Conservation (phyloP, 2,113 vertebrate genomes). For the Phaethornis superciliosus region DNA sequence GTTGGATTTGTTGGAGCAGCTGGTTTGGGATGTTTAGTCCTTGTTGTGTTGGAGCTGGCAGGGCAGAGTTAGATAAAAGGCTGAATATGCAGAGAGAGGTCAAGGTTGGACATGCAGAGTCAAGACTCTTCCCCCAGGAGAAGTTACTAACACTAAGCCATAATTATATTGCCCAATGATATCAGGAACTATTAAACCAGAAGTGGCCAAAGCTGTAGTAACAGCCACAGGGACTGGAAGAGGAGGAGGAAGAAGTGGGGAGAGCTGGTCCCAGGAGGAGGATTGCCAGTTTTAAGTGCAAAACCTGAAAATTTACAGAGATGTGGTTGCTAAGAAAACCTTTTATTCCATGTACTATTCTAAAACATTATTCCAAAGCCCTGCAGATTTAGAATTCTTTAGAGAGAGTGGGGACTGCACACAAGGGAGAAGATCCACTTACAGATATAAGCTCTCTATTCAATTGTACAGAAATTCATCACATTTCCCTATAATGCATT, state of each 20-base stretch:
- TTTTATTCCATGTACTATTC: background rate
- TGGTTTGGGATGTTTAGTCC: accelerated
- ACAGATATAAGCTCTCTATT: background rate
- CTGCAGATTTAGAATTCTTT: background rate
- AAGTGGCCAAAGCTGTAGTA: background rate
- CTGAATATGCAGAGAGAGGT: accelerated
- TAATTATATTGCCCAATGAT: accelerated
- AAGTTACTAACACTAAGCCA: background rate
- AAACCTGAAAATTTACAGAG: background rate
- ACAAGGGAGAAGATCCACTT: background rate
- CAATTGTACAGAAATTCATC: background rate
- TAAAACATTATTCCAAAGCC: background rate
- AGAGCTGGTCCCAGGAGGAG: background rate
- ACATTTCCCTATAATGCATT: background rate
- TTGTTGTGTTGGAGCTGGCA: background rate
- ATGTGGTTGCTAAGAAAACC: background rate
- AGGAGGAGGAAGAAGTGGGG: background rate
- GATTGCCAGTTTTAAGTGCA: background rate
- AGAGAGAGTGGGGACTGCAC: background rate
- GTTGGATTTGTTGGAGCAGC: accelerated
- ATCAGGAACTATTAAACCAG: background rate
- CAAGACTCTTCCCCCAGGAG: background rate
- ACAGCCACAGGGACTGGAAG: background rate
- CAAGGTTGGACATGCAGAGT: background rate
- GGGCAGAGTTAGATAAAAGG: background rate